Evolutionary conservation across 1,140 invertebrate genomes (phyloP).

Genomic region (Meloidogyne hapla): DNA sequence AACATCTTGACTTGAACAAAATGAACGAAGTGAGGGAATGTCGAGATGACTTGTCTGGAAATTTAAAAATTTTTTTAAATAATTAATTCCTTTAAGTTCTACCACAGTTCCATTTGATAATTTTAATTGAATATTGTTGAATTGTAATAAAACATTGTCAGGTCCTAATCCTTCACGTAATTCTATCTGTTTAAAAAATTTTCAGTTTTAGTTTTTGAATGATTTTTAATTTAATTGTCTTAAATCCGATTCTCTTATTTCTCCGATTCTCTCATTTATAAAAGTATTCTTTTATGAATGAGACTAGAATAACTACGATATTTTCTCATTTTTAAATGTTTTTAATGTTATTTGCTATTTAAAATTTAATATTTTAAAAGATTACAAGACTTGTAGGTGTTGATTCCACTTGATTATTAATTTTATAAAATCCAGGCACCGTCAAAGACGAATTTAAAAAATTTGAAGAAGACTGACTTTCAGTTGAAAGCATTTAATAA

Average conservation of each 20-base stretch:
- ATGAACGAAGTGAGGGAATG: constrained; percentile 12
- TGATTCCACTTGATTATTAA: not conserved
- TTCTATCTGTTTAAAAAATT: not conserved
- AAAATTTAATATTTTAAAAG: too few relatives aligned
- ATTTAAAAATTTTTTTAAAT: not conserved
- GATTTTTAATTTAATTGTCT: too few relatives aligned
- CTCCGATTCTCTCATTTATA: too few relatives aligned
- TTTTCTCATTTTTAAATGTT: too few relatives aligned
- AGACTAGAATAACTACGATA: too few relatives aligned
- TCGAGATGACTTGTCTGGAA: not conserved
- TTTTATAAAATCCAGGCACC: too few relatives aligned
- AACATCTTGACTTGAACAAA: constrained; percentile 9
- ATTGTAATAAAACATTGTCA: not conserved
- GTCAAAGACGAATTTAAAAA: too few relatives aligned
- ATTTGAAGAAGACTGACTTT: not conserved
- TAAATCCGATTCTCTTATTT: too few relatives aligned
- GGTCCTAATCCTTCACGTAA: not conserved
- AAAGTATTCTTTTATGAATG: too few relatives aligned
- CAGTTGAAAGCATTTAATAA: not conserved
- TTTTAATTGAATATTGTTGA: constrained; percentile 1
- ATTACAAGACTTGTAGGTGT: not conserved
- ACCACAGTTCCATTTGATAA: not conserved
- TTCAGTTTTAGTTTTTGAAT: too few relatives aligned
- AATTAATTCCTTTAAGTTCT: not conserved
- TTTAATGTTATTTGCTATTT: too few relatives aligned